phyloP scores from a whole-genome alignment of 2,113 vertebrate species.

The Scartelaos histophorus region DNA sequence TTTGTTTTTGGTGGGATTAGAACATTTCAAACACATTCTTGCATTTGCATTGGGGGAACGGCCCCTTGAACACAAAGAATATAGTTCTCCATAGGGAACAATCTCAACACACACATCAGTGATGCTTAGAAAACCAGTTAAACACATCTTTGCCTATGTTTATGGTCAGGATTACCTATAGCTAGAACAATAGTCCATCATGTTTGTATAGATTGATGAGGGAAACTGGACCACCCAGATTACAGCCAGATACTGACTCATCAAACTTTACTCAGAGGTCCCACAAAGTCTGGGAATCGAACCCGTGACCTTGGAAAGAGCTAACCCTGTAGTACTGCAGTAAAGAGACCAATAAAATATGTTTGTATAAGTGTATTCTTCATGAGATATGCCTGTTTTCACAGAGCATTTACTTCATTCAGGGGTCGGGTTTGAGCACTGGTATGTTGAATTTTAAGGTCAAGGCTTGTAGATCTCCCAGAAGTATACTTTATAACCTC shows the following conservation, averaged over 20 bases:
- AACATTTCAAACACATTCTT: not conserved
- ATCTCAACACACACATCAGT: no score
- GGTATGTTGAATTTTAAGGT: not conserved
- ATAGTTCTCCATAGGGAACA: no score
- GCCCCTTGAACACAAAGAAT: no score
- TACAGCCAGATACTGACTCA: not conserved
- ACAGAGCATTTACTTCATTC: not conserved
- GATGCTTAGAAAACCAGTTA: no score
- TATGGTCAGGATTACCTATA: not conserved
- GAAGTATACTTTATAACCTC: not conserved
- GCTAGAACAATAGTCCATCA: not conserved
- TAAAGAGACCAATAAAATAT: not conserved
- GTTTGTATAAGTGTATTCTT: not conserved
- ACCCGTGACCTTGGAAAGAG: not conserved
- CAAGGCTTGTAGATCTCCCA: not conserved
- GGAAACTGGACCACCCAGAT: no score
- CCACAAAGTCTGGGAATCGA: not conserved
- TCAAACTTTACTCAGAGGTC: no score
- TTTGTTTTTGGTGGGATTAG: no score
- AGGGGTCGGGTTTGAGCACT: not conserved
- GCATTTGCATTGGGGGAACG: not conserved
- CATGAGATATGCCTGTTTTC: not conserved
- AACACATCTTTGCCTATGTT: not conserved
- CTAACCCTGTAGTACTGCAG: not conserved
- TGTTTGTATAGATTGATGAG: no score